Evolutionary conservation across 2,888 invertebrate genomes (phyloP), one percentile per base, ranked within the genome.

Genomic region (Prosapia bicincta): DNA sequence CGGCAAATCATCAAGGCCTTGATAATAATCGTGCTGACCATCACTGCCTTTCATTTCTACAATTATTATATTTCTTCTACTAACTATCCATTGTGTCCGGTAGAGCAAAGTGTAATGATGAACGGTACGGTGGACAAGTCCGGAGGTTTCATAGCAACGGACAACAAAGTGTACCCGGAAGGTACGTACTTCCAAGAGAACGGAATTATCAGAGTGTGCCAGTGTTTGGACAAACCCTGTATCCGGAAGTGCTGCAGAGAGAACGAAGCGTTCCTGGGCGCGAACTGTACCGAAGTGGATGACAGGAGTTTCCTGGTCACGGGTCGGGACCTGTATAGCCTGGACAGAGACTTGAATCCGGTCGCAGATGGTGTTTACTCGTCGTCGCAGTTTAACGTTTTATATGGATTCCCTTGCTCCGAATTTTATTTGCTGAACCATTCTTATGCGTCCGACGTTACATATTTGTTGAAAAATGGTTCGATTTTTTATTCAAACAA

Each of bases 191-290:
- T 73, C 26, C 26, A 25, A 26, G 26, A 38, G n/a, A 43, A 73
- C 73, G 68, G 69, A 1, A 68, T 28, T 26, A 43, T 28, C 26
- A 66, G 73, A 20, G 69, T 38, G 15, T 73, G 73, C 43, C 68
- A 43, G 32, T 73, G 73, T 54, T 15, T 15, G 68, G 25, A 68
- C 15, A 67, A 66, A 26, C 73, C 73, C 3, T 73, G 73, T 54
- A 68, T 73, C 32, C 3, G 73, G 23, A 73, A 73, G 25, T 73
- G 73, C 10, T 73, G 73, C 25, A 20, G 26, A 0, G 32, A 2
- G 0, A 28, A 30, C 20, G 68, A 73, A 28, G 7, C 10, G 25
- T 23, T 73, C 7, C 26, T 9, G 6, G 32, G 3, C 1, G 3
- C n/a, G 20, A 20, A 1, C 3, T 54, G 54, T 9, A 3, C 2